These are phyloP conservation scores for Willisornis vidua DNA, from an alignment of 2,113 vertebrate species.

Conservation along the genomic window DNA sequence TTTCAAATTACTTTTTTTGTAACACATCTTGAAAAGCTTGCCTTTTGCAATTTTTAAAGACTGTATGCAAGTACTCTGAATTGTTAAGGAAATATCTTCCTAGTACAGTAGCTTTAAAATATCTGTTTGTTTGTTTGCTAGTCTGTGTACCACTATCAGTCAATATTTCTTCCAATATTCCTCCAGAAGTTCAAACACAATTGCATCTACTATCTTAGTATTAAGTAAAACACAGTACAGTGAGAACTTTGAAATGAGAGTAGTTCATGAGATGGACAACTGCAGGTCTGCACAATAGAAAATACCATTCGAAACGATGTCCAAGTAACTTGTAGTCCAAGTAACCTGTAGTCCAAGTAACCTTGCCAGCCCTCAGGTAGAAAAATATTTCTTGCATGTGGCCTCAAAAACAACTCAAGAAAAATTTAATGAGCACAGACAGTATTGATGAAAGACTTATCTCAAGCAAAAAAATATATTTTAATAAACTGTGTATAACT, in stretches of 20 bases:
- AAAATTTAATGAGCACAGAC: neutral
- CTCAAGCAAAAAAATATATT: neutral
- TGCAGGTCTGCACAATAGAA: neutral
- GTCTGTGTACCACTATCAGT: accelerated
- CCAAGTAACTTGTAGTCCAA: neutral
- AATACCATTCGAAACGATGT: neutral
- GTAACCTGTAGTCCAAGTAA: neutral
- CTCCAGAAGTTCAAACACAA: neutral
- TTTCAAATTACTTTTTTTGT: neutral
- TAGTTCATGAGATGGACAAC: neutral
- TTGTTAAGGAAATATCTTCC: neutral
- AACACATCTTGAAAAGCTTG: neutral
- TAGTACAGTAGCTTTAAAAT: neutral
- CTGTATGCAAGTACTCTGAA: neutral
- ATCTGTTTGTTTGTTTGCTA: neutral
- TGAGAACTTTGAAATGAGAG: neutral
- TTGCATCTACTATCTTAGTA: neutral
- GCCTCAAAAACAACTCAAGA: neutral
- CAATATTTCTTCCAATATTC: neutral
- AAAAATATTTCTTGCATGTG: neutral
- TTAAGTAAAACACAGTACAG: neutral
- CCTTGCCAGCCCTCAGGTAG: neutral
- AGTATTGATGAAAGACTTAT: neutral
- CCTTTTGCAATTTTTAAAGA: neutral
- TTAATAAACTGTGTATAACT: neutral